phyloP scores from a whole-genome alignment of 2,888 invertebrate species.

The Sinelater perroti region DNA sequence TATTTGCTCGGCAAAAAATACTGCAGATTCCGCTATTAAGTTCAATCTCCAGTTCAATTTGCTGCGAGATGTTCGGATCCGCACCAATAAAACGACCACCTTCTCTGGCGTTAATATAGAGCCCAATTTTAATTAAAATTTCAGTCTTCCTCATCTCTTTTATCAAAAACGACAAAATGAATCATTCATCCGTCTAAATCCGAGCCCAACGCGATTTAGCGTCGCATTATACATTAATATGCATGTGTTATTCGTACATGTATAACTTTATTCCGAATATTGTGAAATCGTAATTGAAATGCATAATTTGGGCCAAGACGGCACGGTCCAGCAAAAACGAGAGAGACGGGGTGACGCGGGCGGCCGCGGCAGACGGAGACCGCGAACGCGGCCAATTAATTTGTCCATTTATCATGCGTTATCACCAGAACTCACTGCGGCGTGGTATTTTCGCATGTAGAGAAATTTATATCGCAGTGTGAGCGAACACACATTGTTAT shows the following conservation, averaged over 20 bases:
- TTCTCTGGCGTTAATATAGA: no score
- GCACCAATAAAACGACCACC: no score
- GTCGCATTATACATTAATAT: constrained; percentile 8
- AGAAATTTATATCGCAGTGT: constrained; percentile 46
- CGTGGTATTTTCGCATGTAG: constrained; percentile 52
- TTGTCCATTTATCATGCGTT: constrained; percentile 57
- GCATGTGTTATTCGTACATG: constrained; percentile 5
- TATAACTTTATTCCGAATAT: constrained; percentile 9
- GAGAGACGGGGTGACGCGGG: constrained; percentile 24
- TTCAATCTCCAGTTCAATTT: no score
- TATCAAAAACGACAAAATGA: neutral
- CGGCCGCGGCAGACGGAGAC: constrained; percentile 25
- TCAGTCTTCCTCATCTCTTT: no score
- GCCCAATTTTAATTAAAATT: no score
- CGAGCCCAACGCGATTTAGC: neutral
- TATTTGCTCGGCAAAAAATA: no score
- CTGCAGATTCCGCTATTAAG: no score
- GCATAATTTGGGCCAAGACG: constrained; percentile 27
- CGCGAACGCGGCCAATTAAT: constrained; percentile 50
- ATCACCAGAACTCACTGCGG: constrained; percentile 52
- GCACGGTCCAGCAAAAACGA: constrained; percentile 14
- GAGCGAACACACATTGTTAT: constrained; percentile 43
- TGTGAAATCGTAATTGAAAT: constrained; percentile 23
- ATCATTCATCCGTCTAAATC: neutral
- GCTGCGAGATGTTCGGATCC: no score